Evolutionary conservation across 2,797 vertebrate genomes (phyloP), one percentile per base, ranked within the genome.

Genomic region (Babyrousa celebensis): DNA sequence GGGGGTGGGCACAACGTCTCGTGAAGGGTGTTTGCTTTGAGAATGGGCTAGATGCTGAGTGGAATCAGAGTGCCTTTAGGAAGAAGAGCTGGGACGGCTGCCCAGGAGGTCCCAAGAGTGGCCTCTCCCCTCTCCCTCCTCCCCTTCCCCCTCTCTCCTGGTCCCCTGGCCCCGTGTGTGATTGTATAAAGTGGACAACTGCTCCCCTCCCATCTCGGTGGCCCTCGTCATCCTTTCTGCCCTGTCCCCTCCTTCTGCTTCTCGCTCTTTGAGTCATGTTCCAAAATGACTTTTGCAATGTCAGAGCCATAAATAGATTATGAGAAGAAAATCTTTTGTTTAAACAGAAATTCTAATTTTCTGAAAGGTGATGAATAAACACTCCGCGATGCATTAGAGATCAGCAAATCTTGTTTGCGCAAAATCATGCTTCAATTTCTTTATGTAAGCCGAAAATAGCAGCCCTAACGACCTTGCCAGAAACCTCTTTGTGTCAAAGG

Each of bases 261-360:
- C 62, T 70, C 16, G 0, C 11, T 82, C 88, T 84, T 52, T 14
- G 62, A 60, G 77, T 80, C 3, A 0, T 15, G 3, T 60, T 90
- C 63, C 71, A 20, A 93, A 92, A 91, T 78, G 85, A 95, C 93
- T 96, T 96, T 72, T 94, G 89, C 96, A 93, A 85, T 91, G 96
- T 97, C 93, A 96, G 95, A 96, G 95, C 84, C 91, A 92, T 96
- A 95, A 97, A 96, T 96, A 97, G 96, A 94, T 97, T 68, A 97
- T 86, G 89, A 96, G 93, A 91, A 94, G 96, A 93, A 97, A 96
- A 97, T 97, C 97, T 94, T 96, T 94, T 96, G 97, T 97, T 97
- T 95, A 97, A 97, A 97, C 91, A 96, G 96, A 97, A 97, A 97
- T 97, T 96, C 89, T 95, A 93, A 97, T 97, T 96, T 97, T 97